A percentile compares a stretch with the other conserved stretches of the same genome.
Conservation (phyloP, 23 tunicate genomes). For the Trididemnum nubilum region DNA sequence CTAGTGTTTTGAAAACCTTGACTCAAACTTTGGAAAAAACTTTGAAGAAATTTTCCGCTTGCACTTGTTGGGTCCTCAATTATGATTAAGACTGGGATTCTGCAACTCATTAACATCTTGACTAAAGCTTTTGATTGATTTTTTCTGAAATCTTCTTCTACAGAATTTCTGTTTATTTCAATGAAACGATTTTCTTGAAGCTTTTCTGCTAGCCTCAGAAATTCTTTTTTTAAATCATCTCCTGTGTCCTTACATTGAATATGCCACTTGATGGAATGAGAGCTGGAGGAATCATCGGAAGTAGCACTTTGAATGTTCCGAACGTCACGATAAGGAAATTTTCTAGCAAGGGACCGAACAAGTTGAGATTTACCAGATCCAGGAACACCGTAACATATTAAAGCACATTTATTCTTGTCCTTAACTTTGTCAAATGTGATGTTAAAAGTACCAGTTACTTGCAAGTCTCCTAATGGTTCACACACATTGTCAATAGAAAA, state of each 20-base stretch:
- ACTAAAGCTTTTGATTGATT: background rate
- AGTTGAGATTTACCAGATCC: constrained; percentile 23
- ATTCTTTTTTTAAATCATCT: constrained; percentile 31
- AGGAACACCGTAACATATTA: constrained; percentile 24
- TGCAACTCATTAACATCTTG: background rate
- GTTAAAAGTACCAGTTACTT: too few species aligned
- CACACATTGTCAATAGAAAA: too few species aligned
- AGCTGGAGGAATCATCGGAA: too few species aligned
- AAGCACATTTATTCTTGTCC: too few species aligned
- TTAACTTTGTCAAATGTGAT: too few species aligned
- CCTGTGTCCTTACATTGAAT: constrained; percentile 28
- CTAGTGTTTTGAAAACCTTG: background rate
- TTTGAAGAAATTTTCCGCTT: background rate
- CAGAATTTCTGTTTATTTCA: background rate
- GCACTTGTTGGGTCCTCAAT: background rate
- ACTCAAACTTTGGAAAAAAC: background rate
- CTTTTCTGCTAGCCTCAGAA: constrained; percentile 18
- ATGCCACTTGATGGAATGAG: too few species aligned
- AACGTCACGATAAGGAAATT: too few species aligned
- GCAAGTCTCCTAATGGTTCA: too few species aligned
- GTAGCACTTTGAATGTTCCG: too few species aligned
- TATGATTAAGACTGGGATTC: background rate
- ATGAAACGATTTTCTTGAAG: background rate
- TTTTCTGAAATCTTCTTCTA: background rate
- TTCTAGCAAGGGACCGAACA: too few species aligned